Conservation (phyloP, 1,140 invertebrate genomes). For the Andricus grossulariae region DNA sequence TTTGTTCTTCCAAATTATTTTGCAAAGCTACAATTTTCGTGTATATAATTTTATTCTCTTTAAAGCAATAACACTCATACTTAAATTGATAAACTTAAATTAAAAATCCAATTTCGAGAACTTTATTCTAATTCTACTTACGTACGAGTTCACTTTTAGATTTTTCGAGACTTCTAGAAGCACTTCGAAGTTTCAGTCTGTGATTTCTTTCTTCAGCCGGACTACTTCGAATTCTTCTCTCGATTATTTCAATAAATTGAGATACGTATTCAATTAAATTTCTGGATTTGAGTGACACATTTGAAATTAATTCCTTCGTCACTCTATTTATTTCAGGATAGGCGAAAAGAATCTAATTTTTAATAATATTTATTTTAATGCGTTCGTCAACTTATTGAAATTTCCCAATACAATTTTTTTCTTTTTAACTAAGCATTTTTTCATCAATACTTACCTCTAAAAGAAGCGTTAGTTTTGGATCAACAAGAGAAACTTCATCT, state of each 20-base stretch:
- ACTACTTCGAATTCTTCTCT: constrained; percentile 54
- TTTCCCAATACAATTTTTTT: neutral
- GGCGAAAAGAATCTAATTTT: constrained; percentile 36
- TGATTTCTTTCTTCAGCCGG: constrained; percentile 50
- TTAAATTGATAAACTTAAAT: neutral
- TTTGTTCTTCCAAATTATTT: constrained; percentile 40
- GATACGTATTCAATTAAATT: constrained; percentile 46
- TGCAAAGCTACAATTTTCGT: constrained; percentile 39
- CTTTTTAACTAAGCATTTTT: too few relatives aligned
- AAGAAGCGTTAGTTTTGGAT: constrained; percentile 37
- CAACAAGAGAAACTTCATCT: neutral
- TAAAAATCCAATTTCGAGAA: neutral
- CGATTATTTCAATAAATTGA: constrained; percentile 45
- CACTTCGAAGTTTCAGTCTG: constrained; percentile 48
- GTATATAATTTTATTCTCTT: neutral
- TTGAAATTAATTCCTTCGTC: constrained; percentile 30
- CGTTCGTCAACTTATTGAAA: neutral
- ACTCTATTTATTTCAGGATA: constrained; percentile 37
- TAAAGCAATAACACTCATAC: too few relatives aligned
- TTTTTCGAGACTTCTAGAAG: constrained; percentile 34
- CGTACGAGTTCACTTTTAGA: constrained; percentile 44
- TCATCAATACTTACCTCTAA: constrained; percentile 35
- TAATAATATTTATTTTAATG: neutral
- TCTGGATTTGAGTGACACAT: neutral
- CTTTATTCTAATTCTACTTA: constrained; percentile 20